A percentile compares a stretch with the other conserved stretches of the same genome.
phyloP scores from a whole-genome alignment of 1,140 invertebrate genomes.

The Neotoxoptera formosana region DNA sequence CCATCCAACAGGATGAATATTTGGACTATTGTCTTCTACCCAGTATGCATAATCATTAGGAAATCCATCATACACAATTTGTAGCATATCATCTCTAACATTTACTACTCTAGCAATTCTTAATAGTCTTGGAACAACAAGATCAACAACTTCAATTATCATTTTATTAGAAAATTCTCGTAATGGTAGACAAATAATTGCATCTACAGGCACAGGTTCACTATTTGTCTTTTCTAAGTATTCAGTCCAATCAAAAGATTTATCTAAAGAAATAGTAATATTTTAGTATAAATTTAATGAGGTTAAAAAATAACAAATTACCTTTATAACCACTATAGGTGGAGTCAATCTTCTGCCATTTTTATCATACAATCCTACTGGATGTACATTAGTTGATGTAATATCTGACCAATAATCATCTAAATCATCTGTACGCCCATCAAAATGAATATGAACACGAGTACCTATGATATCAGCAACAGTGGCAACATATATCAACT shows the following conservation, averaged over 20 bases:
- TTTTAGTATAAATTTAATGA: neutral
- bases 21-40: constrained; percentile 88
- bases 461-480: constrained; percentile 84
- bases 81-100: constrained; percentile 78
- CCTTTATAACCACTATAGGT: constrained; percentile 77
- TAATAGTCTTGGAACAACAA: constrained; percentile 81
- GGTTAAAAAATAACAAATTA: neutral
- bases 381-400: constrained; percentile 90
- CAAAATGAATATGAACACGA: constrained; percentile 90
- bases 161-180: constrained; percentile 75
- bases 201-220: constrained; percentile 78
- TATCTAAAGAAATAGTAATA: constrained; percentile 65
- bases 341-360: constrained; percentile 82
- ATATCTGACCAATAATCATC: constrained; percentile 93
- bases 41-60: constrained; percentile 84
- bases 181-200: constrained; percentile 82
- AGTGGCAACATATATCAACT: constrained; percentile 78
- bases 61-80: constrained; percentile 93
- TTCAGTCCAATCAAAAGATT: constrained; percentile 80
- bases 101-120: constrained; percentile 85
- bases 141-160: constrained; percentile 86
- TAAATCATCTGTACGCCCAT: constrained; percentile 94
- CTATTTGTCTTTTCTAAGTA: constrained; percentile 83
- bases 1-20: constrained; percentile 93
- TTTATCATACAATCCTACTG: constrained; percentile 90